Conservation (phyloP, 2,113 vertebrate genomes). For the Carassius gibelio region DNA sequence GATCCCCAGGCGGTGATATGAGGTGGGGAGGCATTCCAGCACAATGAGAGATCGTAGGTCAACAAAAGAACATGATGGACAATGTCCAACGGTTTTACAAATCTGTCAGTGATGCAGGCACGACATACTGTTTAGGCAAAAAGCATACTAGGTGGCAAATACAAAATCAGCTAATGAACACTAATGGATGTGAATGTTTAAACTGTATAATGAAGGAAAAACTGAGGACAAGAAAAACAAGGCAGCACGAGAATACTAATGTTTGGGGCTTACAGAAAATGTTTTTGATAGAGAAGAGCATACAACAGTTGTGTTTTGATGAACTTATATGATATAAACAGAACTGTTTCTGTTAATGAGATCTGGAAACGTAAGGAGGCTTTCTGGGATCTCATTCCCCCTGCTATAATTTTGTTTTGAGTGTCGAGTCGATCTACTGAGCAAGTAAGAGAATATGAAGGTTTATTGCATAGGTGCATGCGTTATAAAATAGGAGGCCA, state of each 20-base stretch:
- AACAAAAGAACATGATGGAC: constrained; percentile 55
- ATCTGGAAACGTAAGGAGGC: constrained; percentile 1
- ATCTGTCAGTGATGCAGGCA: constrained; percentile 42
- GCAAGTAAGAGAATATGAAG: constrained; percentile 51
- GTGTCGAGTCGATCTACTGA: background rate
- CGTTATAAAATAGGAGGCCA: constrained; percentile 51
- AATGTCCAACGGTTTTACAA: constrained; percentile 51
- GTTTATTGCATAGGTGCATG: constrained; percentile 55
- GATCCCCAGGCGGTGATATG: constrained; percentile 57
- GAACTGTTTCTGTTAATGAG: background rate
- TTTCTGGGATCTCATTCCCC: constrained; percentile 10
- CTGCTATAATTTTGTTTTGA: constrained; percentile 20
- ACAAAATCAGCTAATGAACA: constrained; percentile 8
- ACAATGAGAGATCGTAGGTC: constrained; percentile 53
- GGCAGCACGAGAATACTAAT: background rate
- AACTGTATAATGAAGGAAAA: constrained; percentile 22
- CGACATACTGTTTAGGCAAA: constrained; percentile 19
- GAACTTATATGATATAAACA: constrained; percentile 5
- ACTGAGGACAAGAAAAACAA: background rate
- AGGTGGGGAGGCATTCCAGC: constrained; percentile 60
- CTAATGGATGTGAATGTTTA: constrained; percentile 11
- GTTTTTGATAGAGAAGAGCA: background rate
- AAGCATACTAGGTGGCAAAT: constrained; percentile 32
- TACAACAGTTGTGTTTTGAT: constrained; percentile 8
- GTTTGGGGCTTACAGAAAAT: background rate